phyloP scores from a whole-genome alignment of 2,113 vertebrate species.

The Microcebus griseorufus region DNA sequence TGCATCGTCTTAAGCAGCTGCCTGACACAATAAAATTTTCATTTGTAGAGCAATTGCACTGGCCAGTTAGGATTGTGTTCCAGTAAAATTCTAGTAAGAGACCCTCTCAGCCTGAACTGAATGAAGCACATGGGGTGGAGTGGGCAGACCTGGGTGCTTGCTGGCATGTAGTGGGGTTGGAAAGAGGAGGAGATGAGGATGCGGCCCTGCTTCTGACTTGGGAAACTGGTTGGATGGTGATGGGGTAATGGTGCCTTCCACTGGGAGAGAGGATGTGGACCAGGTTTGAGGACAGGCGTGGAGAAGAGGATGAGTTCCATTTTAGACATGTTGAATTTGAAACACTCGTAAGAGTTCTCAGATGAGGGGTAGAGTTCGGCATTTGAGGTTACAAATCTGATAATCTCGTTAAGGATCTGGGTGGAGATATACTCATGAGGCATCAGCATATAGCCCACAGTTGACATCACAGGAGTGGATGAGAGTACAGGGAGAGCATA shows the following conservation, averaged over 20 bases:
- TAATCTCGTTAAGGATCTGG: neutral
- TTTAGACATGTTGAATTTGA: constrained; percentile 13
- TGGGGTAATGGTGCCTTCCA: neutral
- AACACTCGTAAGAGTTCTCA: neutral
- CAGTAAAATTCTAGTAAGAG: neutral
- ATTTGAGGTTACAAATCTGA: constrained; percentile 27
- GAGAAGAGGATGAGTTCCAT: neutral
- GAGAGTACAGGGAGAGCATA: neutral
- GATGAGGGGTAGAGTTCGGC: neutral
- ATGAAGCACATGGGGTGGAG: neutral
- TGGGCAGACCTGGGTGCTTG: neutral
- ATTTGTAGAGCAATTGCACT: neutral
- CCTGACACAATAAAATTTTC: neutral
- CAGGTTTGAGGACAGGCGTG: neutral
- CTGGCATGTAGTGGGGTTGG: neutral
- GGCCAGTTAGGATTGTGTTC: neutral
- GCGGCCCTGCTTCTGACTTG: neutral
- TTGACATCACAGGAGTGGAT: neutral
- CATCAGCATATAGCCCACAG: neutral
- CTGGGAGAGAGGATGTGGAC: neutral
- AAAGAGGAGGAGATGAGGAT: neutral
- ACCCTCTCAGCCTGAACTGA: neutral
- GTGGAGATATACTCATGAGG: neutral
- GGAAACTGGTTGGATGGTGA: neutral
- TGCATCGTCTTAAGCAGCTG: neutral